These are phyloP conservation scores for Poicephalus meyeri DNA, from an alignment of 2,113 vertebrate species.

Conservation along the genomic window DNA sequence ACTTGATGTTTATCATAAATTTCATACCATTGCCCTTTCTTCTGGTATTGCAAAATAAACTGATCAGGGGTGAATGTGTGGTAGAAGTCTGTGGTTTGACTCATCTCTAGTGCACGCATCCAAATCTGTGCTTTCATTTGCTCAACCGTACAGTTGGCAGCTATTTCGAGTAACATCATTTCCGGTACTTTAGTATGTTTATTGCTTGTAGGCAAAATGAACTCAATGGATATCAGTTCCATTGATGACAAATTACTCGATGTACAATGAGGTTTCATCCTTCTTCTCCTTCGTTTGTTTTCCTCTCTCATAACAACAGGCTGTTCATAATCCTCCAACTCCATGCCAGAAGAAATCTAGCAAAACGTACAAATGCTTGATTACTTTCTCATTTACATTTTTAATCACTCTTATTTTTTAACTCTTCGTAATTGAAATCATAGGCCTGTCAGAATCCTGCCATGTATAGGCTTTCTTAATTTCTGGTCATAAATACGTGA, in stretches of 20 bases:
- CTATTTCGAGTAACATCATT: conserved; percentile 81
- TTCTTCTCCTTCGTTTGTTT: conserved; percentile 83
- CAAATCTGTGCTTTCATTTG: conserved; percentile 95
- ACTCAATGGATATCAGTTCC: conserved; percentile 91
- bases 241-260: conserved; percentile 74
- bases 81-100: conserved; percentile 87
- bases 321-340: conserved; percentile 80
- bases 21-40: conserved; percentile 95
- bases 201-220: conserved; percentile 86
- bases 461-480: neutral
- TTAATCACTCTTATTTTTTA: neutral
- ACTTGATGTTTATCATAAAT: conserved; percentile 97
- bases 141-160: conserved; percentile 92
- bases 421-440: neutral
- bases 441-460: neutral
- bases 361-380: neutral
- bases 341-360: conserved; percentile 83
- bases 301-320: conserved; percentile 84
- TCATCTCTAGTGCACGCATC: conserved; percentile 88
- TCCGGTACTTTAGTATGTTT: conserved; percentile 78
- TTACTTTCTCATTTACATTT: neutral
- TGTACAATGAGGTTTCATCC: conserved; percentile 85
- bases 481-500: neutral
- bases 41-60: conserved; percentile 94
- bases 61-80: conserved; percentile 86